Evolutionary conservation across 2,888 invertebrate genomes (phyloP).

Genomic region (Nephrotoma guestfalica): DNA sequence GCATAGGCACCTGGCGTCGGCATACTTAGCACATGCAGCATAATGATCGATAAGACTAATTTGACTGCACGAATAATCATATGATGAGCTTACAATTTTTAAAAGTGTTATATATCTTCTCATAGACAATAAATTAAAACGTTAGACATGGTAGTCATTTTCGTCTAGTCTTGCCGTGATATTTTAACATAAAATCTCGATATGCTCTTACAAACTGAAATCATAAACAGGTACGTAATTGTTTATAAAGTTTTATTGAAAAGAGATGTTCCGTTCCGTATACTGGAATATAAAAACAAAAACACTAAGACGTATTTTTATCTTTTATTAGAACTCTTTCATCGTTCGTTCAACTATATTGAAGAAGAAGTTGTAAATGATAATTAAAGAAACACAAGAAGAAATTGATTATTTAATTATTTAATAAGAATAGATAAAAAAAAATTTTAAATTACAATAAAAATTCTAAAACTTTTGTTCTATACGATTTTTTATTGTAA

Average conservation of each 20-base stretch:
- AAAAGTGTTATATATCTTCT: neutral
- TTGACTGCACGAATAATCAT: too few relatives aligned
- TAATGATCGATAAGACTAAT: too few relatives aligned
- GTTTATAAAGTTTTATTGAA: too few relatives aligned
- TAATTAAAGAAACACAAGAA: neutral
- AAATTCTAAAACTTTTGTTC: neutral
- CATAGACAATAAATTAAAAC: neutral
- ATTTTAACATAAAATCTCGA: neutral
- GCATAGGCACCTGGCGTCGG: too few relatives aligned
- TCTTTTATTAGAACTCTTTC: neutral
- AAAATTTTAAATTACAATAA: neutral
- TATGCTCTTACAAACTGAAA: neutral
- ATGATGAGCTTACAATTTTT: neutral
- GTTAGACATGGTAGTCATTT: neutral
- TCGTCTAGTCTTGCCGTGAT: neutral
- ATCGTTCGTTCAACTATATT: neutral
- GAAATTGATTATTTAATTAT: neutral
- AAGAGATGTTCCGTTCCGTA: too few relatives aligned
- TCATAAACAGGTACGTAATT: neutral
- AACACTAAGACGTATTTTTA: neutral
- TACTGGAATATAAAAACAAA: too few relatives aligned
- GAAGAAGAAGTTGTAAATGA: neutral
- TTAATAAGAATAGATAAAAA: neutral
- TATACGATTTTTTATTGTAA: neutral
- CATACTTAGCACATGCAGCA: too few relatives aligned